Evolutionary conservation across 2,888 invertebrate genomes (phyloP), one percentile per base, ranked within the genome.

Genomic region (Terebella lapidaria): DNA sequence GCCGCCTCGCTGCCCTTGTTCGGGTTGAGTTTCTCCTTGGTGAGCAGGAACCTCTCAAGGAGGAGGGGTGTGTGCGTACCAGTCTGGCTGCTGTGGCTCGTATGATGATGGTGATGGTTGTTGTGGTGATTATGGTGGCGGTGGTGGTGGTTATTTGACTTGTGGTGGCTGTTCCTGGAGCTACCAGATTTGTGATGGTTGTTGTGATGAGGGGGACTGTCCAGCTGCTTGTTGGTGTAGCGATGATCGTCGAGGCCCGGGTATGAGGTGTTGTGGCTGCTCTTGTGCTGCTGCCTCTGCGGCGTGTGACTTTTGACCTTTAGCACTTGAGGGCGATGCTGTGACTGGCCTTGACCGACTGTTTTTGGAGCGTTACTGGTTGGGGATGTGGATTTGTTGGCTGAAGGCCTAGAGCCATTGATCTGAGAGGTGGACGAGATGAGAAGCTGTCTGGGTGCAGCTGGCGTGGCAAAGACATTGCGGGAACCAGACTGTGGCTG

Each of bases 1-100:
- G 57, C 62, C 3, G 62, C 59, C 47, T 65, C 67, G 54, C 66
- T 67, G 49, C 68, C 68, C 57, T 65, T 63, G 59, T 65, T 65
- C 24, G 68, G 68, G 47, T 68, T 60, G 18, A 68, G 46, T 3
- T 51, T 61, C 45, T 62, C 53, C 35, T 55, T 63, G 20, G 58
- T 60, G 49, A 60, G 60, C 25, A 68, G 65, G 53, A 68, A 63
- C 29, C 58, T 47, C 54, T 67, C 61, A 15, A 68, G 62, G 22
- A 68, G 25, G 4, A 15, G 26, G 5, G 27, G 53, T 28, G 25
- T 26, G 10, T 53, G 53, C 27, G 15, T 53, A 28, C 15, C 10
- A 15, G 4, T 27, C 27, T 28, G 26, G 26, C 29, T 53, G 53
- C 15, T 22, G 26, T 10, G 10, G 27, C 10, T 4, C 4, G 25